Conservation (phyloP, 2,888 invertebrate species). For the Cataglyphis altisquamis region DNA sequence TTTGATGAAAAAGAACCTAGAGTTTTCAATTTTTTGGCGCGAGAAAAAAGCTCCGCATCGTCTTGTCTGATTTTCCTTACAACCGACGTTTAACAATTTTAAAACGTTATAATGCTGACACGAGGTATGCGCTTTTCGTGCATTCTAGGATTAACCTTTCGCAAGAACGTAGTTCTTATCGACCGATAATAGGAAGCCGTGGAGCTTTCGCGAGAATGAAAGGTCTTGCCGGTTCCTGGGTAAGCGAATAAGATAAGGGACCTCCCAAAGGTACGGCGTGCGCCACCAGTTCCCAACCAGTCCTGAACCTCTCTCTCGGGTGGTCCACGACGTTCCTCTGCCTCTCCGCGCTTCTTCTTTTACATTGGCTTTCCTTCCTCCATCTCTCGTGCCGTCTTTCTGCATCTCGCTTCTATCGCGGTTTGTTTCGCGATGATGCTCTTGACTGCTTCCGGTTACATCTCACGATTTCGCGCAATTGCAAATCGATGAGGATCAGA, state of each 20-base stretch:
- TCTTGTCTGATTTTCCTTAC: background rate
- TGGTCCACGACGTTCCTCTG: conserved; percentile 81
- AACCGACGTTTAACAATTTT: background rate
- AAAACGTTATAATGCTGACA: background rate
- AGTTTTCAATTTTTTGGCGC: conserved; percentile 14
- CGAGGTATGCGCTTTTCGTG: background rate
- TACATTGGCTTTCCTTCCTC: conserved; percentile 52
- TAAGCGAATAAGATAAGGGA: conserved; percentile 83
- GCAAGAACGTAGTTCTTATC: conserved; percentile 63
- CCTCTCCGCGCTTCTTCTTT: conserved; percentile 69
- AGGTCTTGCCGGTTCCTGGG: conserved; percentile 76
- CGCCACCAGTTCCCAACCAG: conserved; percentile 84
- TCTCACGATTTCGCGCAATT: conserved; percentile 12
- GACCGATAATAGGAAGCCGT: conserved; percentile 80
- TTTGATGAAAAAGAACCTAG: conserved; percentile 44
- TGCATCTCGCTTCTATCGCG: conserved; percentile 22
- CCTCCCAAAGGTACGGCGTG: conserved; percentile 84
- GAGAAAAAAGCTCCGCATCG: background rate
- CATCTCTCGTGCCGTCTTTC: conserved; percentile 49
- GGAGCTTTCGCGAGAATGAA: conserved; percentile 67
- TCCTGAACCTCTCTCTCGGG: conserved; percentile 84
- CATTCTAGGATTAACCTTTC: conserved; percentile 37
- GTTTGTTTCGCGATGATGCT: conserved; percentile 50
- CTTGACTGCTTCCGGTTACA: conserved; percentile 42
- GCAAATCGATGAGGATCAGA: conserved; percentile 12